Evolutionary conservation across 2,888 invertebrate genomes (phyloP), one percentile per base, ranked within the genome.

Genomic region (Lycaena phlaeas): DNA sequence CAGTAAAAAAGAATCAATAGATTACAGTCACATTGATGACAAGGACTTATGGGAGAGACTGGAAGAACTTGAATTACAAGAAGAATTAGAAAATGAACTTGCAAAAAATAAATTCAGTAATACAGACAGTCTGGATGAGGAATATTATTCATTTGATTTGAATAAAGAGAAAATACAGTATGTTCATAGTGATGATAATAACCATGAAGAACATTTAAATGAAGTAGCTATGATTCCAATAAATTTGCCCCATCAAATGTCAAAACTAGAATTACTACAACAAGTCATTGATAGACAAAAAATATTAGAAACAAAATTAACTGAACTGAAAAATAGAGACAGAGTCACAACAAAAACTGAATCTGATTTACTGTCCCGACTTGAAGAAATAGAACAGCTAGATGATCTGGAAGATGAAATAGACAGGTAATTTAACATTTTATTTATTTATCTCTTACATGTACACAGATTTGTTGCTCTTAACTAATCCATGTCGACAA

Each of bases 21-120:
- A 57, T 10, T 54, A 64, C 42, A 45, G 56, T 45, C 50, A 61
- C 14, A 48, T 59, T 1, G 61, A 64, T 43, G 77, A 84, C 63
- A 69, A 74, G 38, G 73, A 76, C 12, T 48, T 84, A 9, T 82
- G 78, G 78, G 54, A 58, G 29, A 74, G 74, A 53, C 66, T 91
- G 40, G 90, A 91, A 58, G 87, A 88, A 56, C 66, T 90, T 41
- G 89, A 90, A 59, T 59, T 87, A 18, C 78, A 88, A 61, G 90
- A 90, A 61, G 87, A 88, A 57, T 64, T 89, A 48, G 75, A 85
- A 54, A 77, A 85, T 64, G 76, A 81, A 60, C 45, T 74, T 30
- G 40, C 50, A 12, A 34, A 34, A 12, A 52, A 54, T 38, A 38
- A 34, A 34, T 29, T 12, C 22, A 28, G 34, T 17, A 14, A 30